Evolutionary conservation across 2,888 invertebrate genomes (phyloP).

Genomic region (Apamea sordens): DNA sequence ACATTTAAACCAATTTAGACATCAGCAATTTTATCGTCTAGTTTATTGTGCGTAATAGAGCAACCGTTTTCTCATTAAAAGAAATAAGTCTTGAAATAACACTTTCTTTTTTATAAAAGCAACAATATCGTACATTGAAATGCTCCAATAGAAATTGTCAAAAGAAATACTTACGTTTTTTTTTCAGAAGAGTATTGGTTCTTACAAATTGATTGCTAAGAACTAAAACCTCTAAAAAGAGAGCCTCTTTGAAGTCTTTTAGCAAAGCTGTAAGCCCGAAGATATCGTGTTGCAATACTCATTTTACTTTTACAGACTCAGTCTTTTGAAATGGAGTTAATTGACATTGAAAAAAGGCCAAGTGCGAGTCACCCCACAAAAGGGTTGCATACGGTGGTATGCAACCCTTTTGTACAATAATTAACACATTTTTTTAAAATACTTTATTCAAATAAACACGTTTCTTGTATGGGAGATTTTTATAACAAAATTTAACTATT

Average conservation of each 20-base stretch:
- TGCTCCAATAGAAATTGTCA: not conserved
- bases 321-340: not conserved
- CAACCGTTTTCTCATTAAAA: not conserved
- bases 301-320: not conserved
- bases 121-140: not conserved
- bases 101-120: not conserved
- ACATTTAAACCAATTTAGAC: not conserved
- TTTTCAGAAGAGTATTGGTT: not conserved
- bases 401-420: no score
- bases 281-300: slow-evolving; percentile 16
- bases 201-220: slow-evolving; percentile 16
- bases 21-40: not conserved
- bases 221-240: not conserved
- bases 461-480: no score
- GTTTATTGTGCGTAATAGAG: slow-evolving; percentile 4
- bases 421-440: no score
- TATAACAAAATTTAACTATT: no score
- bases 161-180: slow-evolving; percentile 1
- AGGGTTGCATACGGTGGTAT: no score
- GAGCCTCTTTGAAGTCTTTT: slow-evolving; percentile 8
- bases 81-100: not conserved
- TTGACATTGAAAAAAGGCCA: not conserved
- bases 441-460: no score
- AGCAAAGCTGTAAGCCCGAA: not conserved
- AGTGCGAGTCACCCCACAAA: not conserved